Evolutionary conservation across 1,140 invertebrate genomes (phyloP).

Genomic region (Pseudoatta argentina): DNA sequence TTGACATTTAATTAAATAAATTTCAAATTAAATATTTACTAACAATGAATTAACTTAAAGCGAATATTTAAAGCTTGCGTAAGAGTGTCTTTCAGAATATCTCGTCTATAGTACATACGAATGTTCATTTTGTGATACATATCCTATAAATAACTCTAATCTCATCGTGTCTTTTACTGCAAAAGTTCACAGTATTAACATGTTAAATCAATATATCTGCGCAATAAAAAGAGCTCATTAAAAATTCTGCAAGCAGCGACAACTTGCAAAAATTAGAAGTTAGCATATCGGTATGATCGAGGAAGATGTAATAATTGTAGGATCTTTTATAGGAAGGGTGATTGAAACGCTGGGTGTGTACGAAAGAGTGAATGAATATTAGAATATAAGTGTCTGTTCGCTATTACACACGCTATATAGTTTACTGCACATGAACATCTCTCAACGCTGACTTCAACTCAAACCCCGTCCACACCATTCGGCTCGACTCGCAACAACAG

Average conservation of each 20-base stretch:
- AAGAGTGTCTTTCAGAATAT: not conserved
- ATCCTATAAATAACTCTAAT: not conserved
- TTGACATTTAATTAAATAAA: slow-evolving; percentile 5
- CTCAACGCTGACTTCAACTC: too few species aligned
- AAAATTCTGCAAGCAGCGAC: slow-evolving; percentile 17
- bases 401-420: too few species aligned
- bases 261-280: not conserved
- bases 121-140: not conserved
- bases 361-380: too few species aligned
- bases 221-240: slow-evolving; percentile 15
- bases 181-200: slow-evolving; percentile 19
- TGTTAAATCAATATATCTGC: slow-evolving; percentile 4
- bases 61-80: not conserved
- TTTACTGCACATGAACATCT: too few species aligned
- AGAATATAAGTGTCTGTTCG: too few species aligned
- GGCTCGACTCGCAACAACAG: too few species aligned
- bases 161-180: not conserved
- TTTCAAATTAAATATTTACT: slow-evolving; percentile 1
- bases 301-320: slow-evolving; percentile 13
- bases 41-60: not conserved
- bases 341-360: too few species aligned
- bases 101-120: not conserved
- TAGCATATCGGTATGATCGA: not conserved
- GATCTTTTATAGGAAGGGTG: too few species aligned
- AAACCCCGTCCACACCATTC: too few species aligned